Evolutionary conservation across 2,797 vertebrate species (phyloP).

Genomic region (Anableps anableps): DNA sequence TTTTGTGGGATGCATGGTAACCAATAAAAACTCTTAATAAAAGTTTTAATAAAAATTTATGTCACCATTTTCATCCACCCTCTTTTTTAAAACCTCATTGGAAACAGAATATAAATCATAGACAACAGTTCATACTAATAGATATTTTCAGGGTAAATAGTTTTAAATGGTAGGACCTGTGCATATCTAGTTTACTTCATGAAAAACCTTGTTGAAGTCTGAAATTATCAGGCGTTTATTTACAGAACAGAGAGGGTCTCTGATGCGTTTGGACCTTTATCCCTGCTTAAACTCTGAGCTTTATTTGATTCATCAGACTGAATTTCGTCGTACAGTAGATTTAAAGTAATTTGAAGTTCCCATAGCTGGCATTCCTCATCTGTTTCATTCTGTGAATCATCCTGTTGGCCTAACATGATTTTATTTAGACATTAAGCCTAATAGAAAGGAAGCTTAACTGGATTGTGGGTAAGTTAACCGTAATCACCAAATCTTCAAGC

Average conservation of each 20-base stretch:
- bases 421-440: conserved; percentile 2
- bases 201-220: not conserved
- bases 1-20: too few species aligned
- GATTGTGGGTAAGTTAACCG: not conserved
- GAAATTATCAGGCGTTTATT: not conserved
- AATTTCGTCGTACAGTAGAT: conserved; percentile 3
- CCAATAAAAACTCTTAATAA: too few species aligned
- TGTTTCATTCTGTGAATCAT: not conserved
- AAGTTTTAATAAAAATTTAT: not conserved
- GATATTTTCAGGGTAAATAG: not conserved
- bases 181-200: not conserved
- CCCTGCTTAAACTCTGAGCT: not conserved
- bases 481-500: not conserved
- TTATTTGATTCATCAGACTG: conserved; percentile 12
- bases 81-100: too few species aligned
- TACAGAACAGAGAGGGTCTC: not conserved
- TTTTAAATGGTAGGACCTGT: not conserved
- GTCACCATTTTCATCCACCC: not conserved
- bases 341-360: not conserved
- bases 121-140: not conserved
- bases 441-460: not conserved
- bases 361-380: not conserved
- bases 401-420: not conserved
- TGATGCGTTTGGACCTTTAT: not conserved
- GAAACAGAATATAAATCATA: too few species aligned